phyloP scores from a whole-genome alignment of 2,113 vertebrate species.

The Lophochroa leadbeateri region DNA sequence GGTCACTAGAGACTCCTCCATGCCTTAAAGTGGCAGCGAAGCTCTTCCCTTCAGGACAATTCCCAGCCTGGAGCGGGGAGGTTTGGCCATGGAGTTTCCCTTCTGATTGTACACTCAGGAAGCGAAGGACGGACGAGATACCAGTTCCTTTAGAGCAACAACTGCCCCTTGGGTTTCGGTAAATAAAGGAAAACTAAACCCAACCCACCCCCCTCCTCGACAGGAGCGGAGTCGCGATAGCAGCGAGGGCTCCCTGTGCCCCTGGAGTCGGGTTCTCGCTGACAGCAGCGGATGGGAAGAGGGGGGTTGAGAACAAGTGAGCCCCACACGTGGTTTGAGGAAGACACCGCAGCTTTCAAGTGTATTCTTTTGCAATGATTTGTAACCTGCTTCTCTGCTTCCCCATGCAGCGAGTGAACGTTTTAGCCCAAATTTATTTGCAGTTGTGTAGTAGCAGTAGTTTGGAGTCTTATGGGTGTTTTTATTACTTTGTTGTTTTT shows the following conservation, averaged over 20 bases:
- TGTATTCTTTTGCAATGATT: constrained; percentile 68
- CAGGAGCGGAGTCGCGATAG: neutral
- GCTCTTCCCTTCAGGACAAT: constrained; percentile 1
- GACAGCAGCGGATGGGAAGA: neutral
- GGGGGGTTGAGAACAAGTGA: constrained; percentile 32
- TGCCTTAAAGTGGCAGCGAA: constrained; percentile 45
- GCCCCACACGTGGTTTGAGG: neutral
- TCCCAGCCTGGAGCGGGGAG: neutral
- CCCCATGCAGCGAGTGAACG: constrained; percentile 63
- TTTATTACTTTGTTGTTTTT: constrained; percentile 76
- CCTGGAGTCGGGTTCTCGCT: constrained; percentile 20
- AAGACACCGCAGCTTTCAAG: constrained; percentile 65
- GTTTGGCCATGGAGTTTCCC: neutral
- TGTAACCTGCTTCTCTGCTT: constrained; percentile 73
- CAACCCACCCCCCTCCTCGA: neutral
- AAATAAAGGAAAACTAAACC: neutral
- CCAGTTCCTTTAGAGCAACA: neutral
- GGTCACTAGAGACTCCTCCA: constrained; percentile 27
- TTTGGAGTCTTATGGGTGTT: constrained; percentile 77
- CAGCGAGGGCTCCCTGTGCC: neutral
- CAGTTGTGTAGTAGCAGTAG: constrained; percentile 75
- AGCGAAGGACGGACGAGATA: constrained; percentile 15
- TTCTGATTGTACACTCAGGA: constrained; percentile 52
- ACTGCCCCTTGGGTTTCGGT: constrained; percentile 28
- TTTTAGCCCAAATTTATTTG: constrained; percentile 68